Conservation (phyloP, 2,888 invertebrate genomes). For the Teleiodes luculella region DNA sequence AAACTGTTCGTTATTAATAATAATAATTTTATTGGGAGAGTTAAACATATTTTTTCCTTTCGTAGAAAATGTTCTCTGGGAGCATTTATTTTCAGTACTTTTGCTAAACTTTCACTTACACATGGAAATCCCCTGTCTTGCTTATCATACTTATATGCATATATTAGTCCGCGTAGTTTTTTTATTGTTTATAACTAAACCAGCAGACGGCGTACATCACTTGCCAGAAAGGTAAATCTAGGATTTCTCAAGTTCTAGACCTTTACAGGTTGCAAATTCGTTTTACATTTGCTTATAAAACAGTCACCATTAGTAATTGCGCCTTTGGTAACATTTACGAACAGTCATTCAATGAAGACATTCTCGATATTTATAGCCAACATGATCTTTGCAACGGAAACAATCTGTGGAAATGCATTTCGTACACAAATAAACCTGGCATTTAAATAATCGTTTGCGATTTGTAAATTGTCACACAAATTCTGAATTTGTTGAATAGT, state of each 20-base stretch:
- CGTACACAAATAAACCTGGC: constrained; percentile 7
- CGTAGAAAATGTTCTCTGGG: too few relatives aligned
- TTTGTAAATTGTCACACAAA: not conserved
- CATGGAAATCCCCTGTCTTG: too few relatives aligned
- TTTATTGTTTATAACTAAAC: too few relatives aligned
- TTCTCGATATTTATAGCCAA: constrained; percentile 28
- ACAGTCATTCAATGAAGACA: constrained; percentile 32
- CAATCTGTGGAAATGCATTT: constrained; percentile 8
- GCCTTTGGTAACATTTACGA: not conserved
- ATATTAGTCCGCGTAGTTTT: too few relatives aligned
- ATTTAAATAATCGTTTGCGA: constrained; percentile 12
- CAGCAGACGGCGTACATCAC: not conserved
- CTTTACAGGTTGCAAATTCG: not conserved
- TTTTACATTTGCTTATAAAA: too few relatives aligned
- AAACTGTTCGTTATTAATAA: too few relatives aligned
- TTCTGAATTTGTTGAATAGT: too few relatives aligned
- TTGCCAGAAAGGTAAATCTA: not conserved
- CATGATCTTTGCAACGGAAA: constrained; percentile 10
- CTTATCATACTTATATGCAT: too few relatives aligned
- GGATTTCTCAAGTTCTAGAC: not conserved
- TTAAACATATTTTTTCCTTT: too few relatives aligned
- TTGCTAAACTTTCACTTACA: too few relatives aligned
- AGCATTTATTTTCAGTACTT: too few relatives aligned
- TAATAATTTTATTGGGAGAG: too few relatives aligned
- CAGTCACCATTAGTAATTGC: constrained; percentile 29